Conservation (phyloP, 2,113 vertebrate species). For the Prunella fulvescens region DNA sequence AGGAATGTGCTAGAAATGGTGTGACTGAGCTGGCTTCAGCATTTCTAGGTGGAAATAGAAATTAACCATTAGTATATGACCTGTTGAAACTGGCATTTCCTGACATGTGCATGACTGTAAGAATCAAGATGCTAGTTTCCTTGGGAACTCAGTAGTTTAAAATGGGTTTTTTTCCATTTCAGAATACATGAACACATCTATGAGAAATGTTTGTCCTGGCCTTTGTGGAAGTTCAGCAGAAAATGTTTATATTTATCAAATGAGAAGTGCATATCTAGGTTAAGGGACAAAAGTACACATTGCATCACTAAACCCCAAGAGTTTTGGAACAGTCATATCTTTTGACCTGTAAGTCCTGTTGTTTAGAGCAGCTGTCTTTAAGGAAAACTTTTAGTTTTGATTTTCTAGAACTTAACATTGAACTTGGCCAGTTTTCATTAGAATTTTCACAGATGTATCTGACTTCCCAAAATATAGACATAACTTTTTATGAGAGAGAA, state of each 20-base stretch:
- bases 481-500: neutral
- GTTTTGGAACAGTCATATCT: neutral
- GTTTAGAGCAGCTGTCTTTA: neutral
- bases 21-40: neutral
- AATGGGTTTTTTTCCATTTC: neutral
- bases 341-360: neutral
- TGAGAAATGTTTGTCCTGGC: neutral
- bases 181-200: neutral
- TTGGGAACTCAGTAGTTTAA: neutral
- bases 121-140: neutral
- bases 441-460: neutral
- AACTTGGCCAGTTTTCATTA: neutral
- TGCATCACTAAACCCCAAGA: neutral
- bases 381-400: neutral
- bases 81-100: conserved; percentile 2
- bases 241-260: neutral
- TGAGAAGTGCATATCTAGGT: neutral
- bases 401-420: neutral
- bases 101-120: neutral
- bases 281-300: neutral
- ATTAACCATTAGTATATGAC: neutral
- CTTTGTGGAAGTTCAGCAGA: neutral
- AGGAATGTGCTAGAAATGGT: neutral
- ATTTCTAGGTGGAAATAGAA: neutral
- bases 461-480: neutral